Base-by-base conservation (phyloP, 2,797 vertebrate species). In the Rhynchotus rufescens region DNA sequence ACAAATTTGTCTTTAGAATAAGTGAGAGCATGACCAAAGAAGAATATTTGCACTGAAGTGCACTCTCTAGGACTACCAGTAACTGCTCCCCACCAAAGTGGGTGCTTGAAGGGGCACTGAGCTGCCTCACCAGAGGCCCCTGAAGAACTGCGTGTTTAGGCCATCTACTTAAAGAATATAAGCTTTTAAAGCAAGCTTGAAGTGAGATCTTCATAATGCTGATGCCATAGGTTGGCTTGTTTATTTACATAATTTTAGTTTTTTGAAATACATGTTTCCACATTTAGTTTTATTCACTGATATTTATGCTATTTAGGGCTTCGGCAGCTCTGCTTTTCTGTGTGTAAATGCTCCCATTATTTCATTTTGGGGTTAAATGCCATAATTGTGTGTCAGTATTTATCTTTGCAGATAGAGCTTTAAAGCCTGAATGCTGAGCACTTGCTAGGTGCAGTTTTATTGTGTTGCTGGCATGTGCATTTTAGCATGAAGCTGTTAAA, bases 321-420 rank as follows among this genome's bases (percentile, higher is more conserved):
- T 68, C 86, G 23, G 30, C 14, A 47, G n/a, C 68, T 86, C 15
- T 65, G 54, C 26, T 90, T 91, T 88, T 84, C 25, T 25, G 9
- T 52, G 84, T 78, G 72, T 54, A 56, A 40, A 23, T 68, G 25
- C 74, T 84, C 87, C 42, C n/a, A 36, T 75, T 83, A 83, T 85
- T 92, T 92, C 42, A 34, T 67, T 71, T 89, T 52, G 59, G 51
- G 47, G 51, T 84, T 84, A 88, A 86, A 69, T 69, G 42, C 47
- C 80, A 49, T 52, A 59, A 36, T 94, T 0, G 0, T 36, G 28
- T 86, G 38, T 22, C 69, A 59, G 28, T 62, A 40, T 86, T 90
- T 51, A 28, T 89, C 85, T 88, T 91, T 66, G 28, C 28, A 45
- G 80, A 36, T 60, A 80, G 45, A 19, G 10, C 34, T 86, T 83